Evolutionary conservation across 2,113 vertebrate species (phyloP).

Genomic region (Artemisiospiza belli): DNA sequence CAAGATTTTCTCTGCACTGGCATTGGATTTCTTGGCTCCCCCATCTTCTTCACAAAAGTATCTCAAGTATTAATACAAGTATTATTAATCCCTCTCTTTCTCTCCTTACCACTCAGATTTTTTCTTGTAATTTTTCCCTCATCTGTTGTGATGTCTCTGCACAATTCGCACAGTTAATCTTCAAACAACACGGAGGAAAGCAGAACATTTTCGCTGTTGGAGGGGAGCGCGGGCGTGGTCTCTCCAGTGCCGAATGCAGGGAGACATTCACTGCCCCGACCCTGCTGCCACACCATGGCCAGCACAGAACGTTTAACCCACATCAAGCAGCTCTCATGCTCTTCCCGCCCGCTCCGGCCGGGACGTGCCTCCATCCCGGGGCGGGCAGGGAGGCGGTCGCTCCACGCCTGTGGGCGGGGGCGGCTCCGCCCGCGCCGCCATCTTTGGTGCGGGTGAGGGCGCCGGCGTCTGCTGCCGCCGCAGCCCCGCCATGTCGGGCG

Average conservation of each 20-base stretch:
- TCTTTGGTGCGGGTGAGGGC: background rate
- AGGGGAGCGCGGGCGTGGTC: background rate
- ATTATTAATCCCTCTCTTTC: background rate
- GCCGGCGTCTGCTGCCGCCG: background rate
- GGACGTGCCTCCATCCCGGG: too few species aligned
- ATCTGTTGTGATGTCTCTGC: background rate
- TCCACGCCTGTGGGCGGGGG: background rate
- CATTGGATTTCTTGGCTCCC: background rate
- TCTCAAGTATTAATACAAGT: background rate
- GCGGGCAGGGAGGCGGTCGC: too few species aligned
- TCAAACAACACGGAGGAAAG: background rate
- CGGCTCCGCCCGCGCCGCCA: background rate
- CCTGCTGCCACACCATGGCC: fast-evolving
- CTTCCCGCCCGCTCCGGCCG: too few species aligned
- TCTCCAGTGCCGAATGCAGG: background rate
- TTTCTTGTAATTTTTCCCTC: background rate
- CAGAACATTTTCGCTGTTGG: background rate
- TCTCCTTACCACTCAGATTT: background rate
- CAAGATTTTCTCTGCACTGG: background rate
- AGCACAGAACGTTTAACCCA: fast-evolving
- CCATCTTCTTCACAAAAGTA: background rate
- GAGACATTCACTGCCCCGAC: background rate
- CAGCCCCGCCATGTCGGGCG: background rate
- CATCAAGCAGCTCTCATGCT: fast-evolving
- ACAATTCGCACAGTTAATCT: background rate